Conservation (phyloP, 2,797 vertebrate genomes). For the Apogon talboti region DNA sequence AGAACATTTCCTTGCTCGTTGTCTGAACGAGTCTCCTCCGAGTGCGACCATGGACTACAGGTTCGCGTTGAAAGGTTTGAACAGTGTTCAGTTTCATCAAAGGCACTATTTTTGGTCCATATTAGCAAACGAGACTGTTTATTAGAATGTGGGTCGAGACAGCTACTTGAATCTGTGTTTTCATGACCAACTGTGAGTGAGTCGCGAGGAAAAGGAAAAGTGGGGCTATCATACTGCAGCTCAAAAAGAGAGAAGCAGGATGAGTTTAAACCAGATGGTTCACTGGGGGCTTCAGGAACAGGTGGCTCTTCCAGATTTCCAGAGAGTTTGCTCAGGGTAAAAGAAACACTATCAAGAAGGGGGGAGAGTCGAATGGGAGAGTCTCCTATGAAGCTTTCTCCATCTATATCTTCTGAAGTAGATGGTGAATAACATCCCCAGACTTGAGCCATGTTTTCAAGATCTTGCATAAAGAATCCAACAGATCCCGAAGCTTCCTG, state of each 20-base stretch:
- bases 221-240: slow-evolving; percentile 97
- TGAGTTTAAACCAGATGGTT: slow-evolving; percentile 89
- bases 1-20: slow-evolving; percentile 91
- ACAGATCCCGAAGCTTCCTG: slow-evolving; percentile 90
- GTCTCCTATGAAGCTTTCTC: slow-evolving; percentile 95
- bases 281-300: slow-evolving; percentile 90
- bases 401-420: slow-evolving; percentile 95
- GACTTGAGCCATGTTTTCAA: slow-evolving; percentile 94
- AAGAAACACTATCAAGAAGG: slow-evolving; percentile 88
- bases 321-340: slow-evolving; percentile 88
- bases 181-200: slow-evolving; percentile 89
- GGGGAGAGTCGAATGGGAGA: slow-evolving; percentile 93
- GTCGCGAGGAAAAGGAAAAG: slow-evolving; percentile 94
- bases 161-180: slow-evolving; percentile 92
- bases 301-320: slow-evolving; percentile 87
- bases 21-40: slow-evolving; percentile 98
- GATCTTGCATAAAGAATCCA: slow-evolving; percentile 92
- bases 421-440: slow-evolving; percentile 98
- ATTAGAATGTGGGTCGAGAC: slow-evolving; percentile 93
- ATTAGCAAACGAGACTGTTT: slow-evolving; percentile 99
- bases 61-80: slow-evolving; percentile 99
- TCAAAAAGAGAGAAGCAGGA: slow-evolving; percentile 99
- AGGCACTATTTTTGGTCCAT: slow-evolving; percentile 99
- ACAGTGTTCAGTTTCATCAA: slow-evolving; percentile 99
- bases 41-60: slow-evolving; percentile 99